Evolutionary conservation across 2,888 invertebrate species (phyloP), one percentile per base, ranked within the genome.

Genomic region (Eledona agricola): DNA sequence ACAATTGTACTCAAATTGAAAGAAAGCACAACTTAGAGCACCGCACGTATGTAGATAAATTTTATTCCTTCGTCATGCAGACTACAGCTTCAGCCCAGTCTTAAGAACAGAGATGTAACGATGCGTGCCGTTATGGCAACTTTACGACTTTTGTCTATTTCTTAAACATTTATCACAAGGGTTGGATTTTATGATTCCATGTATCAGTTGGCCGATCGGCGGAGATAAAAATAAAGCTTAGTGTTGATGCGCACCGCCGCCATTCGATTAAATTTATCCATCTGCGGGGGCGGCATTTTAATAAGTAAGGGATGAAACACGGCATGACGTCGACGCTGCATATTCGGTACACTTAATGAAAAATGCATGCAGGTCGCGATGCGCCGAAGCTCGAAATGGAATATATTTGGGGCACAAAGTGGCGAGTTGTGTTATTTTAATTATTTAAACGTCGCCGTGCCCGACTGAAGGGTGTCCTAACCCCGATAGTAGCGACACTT

Each of bases 341-440:
- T 28, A 29, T 37, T 20, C 15, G 15, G 31, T 47, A 29, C 37
- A 37, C 37, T 29, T 26, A 35, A 35, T 47, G 37, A 47, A 47
- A 47, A 37, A 47, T 47, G 26, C 23, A 40, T 12, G 22, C 37
- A 25, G 15, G 31, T 20, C 37, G n/a, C 9, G 15, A 23, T 25
- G 29, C 28, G 28, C 28, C 19, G 47, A 19, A 35, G 15, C 28
- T 9, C 13, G 22, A 16, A 29, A 31, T 31, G 16, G 28, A 42
- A 29, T 42, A 45, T 32, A 42, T 42, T 42, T 32, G 11, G 20
- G 26, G 22, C 55, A 31, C 47, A 59, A 60, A 65, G 63, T 60
- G 63, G 56, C 51, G 56, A 59, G 50, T 47, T 51, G 34, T 64
- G 63, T 63, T 52, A 55, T 56, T 62, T 66, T 54, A 66, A 66